These are phyloP conservation scores for Tympanuchus pallidicinctus DNA, from an alignment of 2,113 vertebrate genomes.

Conservation along the genomic window DNA sequence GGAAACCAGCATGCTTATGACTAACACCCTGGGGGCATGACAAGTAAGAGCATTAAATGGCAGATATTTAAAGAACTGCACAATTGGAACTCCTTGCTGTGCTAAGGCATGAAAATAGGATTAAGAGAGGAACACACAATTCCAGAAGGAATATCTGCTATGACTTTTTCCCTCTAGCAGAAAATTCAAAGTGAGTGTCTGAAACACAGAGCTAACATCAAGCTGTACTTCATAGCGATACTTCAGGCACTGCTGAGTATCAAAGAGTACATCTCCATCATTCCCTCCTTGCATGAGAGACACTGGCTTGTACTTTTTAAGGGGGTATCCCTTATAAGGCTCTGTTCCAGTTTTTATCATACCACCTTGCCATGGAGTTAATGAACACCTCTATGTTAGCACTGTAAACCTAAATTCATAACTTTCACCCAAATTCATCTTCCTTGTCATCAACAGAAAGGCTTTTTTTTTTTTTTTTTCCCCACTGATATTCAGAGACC, in stretches of 20 bases:
- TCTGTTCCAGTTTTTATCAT: not conserved
- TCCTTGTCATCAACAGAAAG: not conserved
- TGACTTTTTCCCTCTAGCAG: not conserved
- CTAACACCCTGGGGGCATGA: not conserved
- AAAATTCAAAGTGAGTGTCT: not conserved
- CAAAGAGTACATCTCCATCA: not conserved
- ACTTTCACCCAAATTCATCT: not conserved
- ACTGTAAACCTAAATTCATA: not conserved
- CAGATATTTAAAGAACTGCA: not conserved
- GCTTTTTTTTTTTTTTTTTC: not conserved
- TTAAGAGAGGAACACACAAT: not conserved
- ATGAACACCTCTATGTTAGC: not conserved
- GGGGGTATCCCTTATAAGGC: not conserved
- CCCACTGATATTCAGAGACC: not conserved
- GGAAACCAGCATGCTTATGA: not conserved
- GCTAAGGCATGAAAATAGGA: not conserved
- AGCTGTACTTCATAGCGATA: not conserved
- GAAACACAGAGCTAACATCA: not conserved
- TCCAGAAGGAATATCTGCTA: not conserved
- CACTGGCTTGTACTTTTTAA: not conserved
- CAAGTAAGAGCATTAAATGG: not conserved
- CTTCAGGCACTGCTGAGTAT: not conserved
- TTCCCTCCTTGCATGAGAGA: not conserved
- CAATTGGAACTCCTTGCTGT: not conserved
- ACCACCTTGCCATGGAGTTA: not conserved